Conservation (phyloP, 2,888 invertebrate species). For the Rotaria magnacalcarata region DNA sequence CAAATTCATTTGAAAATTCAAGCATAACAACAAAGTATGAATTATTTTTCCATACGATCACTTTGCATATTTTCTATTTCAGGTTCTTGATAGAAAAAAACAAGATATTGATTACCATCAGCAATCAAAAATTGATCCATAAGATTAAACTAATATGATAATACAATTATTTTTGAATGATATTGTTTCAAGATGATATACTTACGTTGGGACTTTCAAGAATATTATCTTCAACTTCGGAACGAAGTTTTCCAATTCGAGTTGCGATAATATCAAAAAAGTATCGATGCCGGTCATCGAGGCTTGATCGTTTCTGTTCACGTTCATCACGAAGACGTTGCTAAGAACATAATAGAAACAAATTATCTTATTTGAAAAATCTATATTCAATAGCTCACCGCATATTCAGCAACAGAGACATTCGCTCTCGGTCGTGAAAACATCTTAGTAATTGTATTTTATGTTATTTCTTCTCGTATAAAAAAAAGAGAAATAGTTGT, state of each 20-base stretch:
- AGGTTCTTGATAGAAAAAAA: conserved; percentile 58
- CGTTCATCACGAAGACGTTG: conserved; percentile 52
- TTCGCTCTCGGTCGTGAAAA: not conserved
- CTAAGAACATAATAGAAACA: not conserved
- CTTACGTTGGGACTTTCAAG: conserved; percentile 58
- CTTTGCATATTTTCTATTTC: conserved; percentile 49
- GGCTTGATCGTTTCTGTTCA: conserved; percentile 56
- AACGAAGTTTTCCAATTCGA: conserved; percentile 54
- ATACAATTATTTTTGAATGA: not conserved
- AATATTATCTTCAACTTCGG: conserved; percentile 58
- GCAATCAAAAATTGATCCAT: conserved; percentile 56
- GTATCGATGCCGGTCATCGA: conserved; percentile 57
- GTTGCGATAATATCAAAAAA: conserved; percentile 57
- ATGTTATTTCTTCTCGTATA: not conserved
- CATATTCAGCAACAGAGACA: not conserved
- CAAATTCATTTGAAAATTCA: not conserved
- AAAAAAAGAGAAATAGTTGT: not conserved
- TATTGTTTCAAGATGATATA: not conserved
- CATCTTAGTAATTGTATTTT: conserved; percentile 12
- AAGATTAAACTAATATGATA: conserved; percentile 38
- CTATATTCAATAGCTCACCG: not conserved
- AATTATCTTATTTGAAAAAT: not conserved
- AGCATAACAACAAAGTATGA: not conserved
- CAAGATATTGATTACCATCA: conserved; percentile 53
- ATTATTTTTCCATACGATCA: not conserved